Conservation (phyloP, 2,113 vertebrate genomes). For the Phyllopteryx taeniolatus region DNA sequence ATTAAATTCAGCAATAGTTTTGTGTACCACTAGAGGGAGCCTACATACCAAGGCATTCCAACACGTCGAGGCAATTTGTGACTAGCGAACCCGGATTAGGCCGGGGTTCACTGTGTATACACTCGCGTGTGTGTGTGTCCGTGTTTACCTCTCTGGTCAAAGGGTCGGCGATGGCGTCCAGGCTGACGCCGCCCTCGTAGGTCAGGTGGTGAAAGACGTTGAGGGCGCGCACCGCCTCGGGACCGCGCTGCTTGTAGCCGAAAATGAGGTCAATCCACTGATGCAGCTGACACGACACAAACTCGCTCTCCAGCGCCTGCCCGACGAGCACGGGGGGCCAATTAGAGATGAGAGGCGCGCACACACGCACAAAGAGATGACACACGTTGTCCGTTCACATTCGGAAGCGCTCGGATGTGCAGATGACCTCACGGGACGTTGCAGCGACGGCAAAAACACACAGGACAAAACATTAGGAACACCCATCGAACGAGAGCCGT, state of each 20-base stretch:
- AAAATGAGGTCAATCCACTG: slow-evolving; percentile 99
- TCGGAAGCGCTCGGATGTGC: not conserved
- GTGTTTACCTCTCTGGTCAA: slow-evolving; percentile 85
- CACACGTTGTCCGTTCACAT: slow-evolving; percentile 31
- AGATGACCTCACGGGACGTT: slow-evolving; percentile 3
- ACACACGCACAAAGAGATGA: slow-evolving; percentile 29
- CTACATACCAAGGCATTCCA: too few relatives aligned
- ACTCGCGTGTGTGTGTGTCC: not conserved
- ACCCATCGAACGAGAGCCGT: not conserved
- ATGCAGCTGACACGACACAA: slow-evolving; percentile 98
- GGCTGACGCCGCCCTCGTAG: slow-evolving; percentile 90
- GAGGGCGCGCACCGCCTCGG: slow-evolving; percentile 92
- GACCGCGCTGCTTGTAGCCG: slow-evolving; percentile 97
- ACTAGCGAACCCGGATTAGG: too few relatives aligned
- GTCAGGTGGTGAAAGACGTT: slow-evolving; percentile 97
- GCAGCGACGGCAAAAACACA: slow-evolving; percentile 1
- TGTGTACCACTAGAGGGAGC: too few relatives aligned
- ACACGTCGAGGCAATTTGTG: too few relatives aligned
- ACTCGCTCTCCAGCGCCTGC: slow-evolving; percentile 97
- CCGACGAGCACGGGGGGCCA: slow-evolving; percentile 60
- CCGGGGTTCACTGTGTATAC: not conserved
- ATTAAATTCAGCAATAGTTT: too few relatives aligned
- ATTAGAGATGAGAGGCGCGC: slow-evolving; percentile 63
- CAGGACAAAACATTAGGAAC: not conserved
- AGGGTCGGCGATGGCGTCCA: slow-evolving; percentile 89